These are phyloP conservation scores for Pedionomus torquatus DNA, from an alignment of 2,113 vertebrate genomes.

Conservation along the genomic window DNA sequence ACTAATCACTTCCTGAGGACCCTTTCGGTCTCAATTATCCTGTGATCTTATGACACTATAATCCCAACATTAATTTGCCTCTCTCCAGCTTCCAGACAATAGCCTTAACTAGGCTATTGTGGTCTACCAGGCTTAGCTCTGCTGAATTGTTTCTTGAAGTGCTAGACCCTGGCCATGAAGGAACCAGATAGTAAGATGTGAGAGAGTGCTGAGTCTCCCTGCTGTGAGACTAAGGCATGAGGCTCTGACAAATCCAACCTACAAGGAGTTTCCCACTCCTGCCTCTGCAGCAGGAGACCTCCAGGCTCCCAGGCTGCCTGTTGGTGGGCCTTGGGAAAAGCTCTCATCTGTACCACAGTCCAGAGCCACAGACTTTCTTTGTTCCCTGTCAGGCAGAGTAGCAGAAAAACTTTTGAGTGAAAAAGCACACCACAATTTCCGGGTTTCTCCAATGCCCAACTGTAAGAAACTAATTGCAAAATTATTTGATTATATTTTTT, in stretches of 20 bases:
- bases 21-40: not conserved
- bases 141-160: not conserved
- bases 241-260: not conserved
- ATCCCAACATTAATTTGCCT: not conserved
- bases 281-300: not conserved
- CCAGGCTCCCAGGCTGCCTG: not conserved
- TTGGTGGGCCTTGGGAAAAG: not conserved
- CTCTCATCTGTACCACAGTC: not conserved
- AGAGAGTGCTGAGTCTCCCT: not conserved
- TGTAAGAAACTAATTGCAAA: not conserved
- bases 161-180: not conserved
- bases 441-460: not conserved
- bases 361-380: not conserved
- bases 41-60: not conserved
- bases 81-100: not conserved
- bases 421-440: not conserved
- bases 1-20: not conserved
- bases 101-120: not conserved
- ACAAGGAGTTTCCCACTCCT: not conserved
- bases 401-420: not conserved
- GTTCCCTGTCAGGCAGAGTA: not conserved
- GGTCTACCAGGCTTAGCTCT: not conserved
- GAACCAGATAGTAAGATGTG: not conserved
- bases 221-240: not conserved
- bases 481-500: not conserved